Conservation (phyloP, 1,140 invertebrate species). For the Sitophilus oryzae region DNA sequence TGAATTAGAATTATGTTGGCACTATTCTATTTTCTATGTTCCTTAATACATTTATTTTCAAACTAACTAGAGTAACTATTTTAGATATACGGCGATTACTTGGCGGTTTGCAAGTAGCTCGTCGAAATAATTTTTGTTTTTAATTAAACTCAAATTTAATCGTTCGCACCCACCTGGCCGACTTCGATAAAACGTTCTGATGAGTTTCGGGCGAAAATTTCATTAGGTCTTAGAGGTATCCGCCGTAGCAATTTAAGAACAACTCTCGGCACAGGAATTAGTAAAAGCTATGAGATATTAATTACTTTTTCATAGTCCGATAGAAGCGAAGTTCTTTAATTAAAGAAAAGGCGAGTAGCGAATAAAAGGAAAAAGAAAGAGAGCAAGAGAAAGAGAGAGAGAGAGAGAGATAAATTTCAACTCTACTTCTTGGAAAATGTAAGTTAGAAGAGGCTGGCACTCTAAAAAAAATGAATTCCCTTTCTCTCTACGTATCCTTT, state of each 20-base stretch:
- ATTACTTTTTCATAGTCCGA: constrained; percentile 5
- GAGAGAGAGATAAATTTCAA: background rate
- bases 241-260: background rate
- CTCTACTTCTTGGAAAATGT: no score
- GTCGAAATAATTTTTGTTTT: background rate
- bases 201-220: background rate
- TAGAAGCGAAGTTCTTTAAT: constrained; percentile 4
- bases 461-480: no score
- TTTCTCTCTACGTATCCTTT: no score
- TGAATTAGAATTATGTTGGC: no score
- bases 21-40: no score
- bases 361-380: background rate
- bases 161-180: background rate
- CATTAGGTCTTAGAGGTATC: background rate
- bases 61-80: no score
- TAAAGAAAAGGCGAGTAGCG: background rate
- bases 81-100: no score
- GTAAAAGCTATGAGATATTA: background rate
- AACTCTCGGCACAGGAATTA: background rate
- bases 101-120: background rate
- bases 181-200: background rate
- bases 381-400: background rate
- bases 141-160: constrained; percentile 5
- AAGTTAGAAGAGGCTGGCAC: no score
- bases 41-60: no score